Base-by-base conservation (phyloP, 2,888 invertebrate species). In the Lathronympha strigana region DNA sequence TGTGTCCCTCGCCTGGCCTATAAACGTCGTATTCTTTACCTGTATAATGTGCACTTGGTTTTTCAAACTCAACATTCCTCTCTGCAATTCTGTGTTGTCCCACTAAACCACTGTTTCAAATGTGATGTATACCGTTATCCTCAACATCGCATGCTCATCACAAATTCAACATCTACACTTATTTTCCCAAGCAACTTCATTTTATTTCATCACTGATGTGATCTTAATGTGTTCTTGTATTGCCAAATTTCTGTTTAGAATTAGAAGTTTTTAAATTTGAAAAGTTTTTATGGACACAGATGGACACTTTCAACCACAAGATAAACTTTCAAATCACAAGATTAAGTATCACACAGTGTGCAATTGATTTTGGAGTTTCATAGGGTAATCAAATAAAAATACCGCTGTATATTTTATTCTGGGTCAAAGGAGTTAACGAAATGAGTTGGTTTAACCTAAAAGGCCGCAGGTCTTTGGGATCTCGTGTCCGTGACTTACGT, bases 11-110 rank as follows among this genome's bases (percentile, higher is more conserved):
- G 53, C 60, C 61, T 66, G 54, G 47, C 64, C 50, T 58, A 13
- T 53, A 15, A 51, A 53, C 64, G 40, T 58, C 38, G 40, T 66
- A 28, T 61, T 55, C 55, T 66, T 17, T 36, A 33, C 31, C 33
- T 70, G 60, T 69, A 25, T 67, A 33, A 66, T 69, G 40, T 69
- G 67, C 71, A 69, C 71, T 72, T 67, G 68, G 58, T 69, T 58
- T 67, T 57, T 36, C 58, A 36, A 31, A 53, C 21, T 51, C 45
- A 64, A 58, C 28, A 55, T 51, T 43, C 25, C 31, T 54, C 47
- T 40, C 31, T 54, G 45, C 66, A 61, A 61, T 49, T 45, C 54
- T 54, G 28, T 57, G 55, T 47, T 45, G n/a, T 36, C 33, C 51
- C 51, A 63, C 51, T 66, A 45, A 50, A 31, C 33, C 61, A 54